Base-by-base conservation (phyloP, 2,113 vertebrate genomes). In the Dipodomys stephensi region DNA sequence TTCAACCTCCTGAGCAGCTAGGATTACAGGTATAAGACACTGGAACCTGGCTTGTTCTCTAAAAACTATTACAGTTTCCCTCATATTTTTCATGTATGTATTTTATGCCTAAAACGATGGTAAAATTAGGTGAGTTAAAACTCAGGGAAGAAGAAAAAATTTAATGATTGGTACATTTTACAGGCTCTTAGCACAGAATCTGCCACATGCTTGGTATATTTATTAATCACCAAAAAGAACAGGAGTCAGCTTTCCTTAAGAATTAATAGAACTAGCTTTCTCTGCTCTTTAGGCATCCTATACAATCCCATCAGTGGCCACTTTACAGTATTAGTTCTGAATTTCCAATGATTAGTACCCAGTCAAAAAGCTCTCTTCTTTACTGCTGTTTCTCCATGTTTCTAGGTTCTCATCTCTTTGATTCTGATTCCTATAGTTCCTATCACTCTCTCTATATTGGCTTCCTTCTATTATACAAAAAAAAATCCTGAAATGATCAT, bases 271-370 rank as follows among this genome's bases (percentile, higher is more conserved):
- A 85, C 2, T 9, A 49, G 13, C 22, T 57, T 44, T 12, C 19
- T 1, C 3, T 53, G 22, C 15, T 22, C 13, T 8, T 71, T 5
- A 65, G 35, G 18, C 39, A 0, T 9, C n/a, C 20, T 23, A 15
- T 13, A 44, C 25, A 32, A 64, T 35, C 20, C 27, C 39, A 30
- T 3, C 1, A 2, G 1, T 19, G 3, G 1, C 13, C 2, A 76
- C 27, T 62, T 73, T 9, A 30, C 28, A 60, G 35, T 35, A 35
- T 35, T 35, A 35, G 9, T 2, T 77, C 65, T 16, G 6, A 57
- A 64, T 23, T 18, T 67, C 16, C 32, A 25, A 8, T 65, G 10
- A 77, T 13, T 76, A 76, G 30, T 20, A 79, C 15, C 23, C 35
- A 35, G 11, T 5, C 16, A 32, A 7, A 22, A 6, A 65, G 4